These are phyloP conservation scores for Callipepla californica DNA, from an alignment of 2,113 vertebrate species.

Conservation along the genomic window DNA sequence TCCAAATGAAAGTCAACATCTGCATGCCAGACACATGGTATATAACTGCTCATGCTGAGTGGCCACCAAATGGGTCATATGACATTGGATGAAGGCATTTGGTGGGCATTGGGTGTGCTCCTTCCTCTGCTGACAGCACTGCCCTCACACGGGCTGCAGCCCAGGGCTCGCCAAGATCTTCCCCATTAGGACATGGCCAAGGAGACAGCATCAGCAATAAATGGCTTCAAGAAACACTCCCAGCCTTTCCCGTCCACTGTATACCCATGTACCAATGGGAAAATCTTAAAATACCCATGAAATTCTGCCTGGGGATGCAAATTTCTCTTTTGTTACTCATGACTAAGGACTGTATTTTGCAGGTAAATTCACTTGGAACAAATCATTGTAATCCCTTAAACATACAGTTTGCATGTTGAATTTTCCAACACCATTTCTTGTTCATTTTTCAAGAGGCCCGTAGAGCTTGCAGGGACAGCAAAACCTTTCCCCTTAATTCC, in stretches of 20 bases:
- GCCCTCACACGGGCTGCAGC: not conserved
- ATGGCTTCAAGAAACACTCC: not conserved
- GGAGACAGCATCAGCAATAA: not conserved
- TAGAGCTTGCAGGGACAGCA: not conserved
- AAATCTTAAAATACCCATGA: not conserved
- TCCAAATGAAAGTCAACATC: not conserved
- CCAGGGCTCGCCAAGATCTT: not conserved
- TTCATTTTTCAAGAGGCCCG: not conserved
- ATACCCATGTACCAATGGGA: not conserved
- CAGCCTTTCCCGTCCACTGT: not conserved
- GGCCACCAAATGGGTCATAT: not conserved
- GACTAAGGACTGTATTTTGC: not conserved
- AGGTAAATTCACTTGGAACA: not conserved
- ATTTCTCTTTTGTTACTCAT: not conserved
- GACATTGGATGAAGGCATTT: too few relatives aligned
- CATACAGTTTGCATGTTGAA: not conserved
- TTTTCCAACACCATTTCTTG: not conserved
- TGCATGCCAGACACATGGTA: rapidly evolving
- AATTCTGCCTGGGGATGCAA: not conserved
- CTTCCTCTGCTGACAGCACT: not conserved
- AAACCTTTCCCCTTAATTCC: not conserved
- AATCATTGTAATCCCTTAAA: not conserved
- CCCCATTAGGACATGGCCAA: not conserved
- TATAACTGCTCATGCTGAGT: not conserved
- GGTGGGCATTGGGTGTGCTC: rapidly evolving